These are phyloP conservation scores for Erethizon dorsatum DNA, from an alignment of 2,797 vertebrate genomes.

Conservation along the genomic window DNA sequence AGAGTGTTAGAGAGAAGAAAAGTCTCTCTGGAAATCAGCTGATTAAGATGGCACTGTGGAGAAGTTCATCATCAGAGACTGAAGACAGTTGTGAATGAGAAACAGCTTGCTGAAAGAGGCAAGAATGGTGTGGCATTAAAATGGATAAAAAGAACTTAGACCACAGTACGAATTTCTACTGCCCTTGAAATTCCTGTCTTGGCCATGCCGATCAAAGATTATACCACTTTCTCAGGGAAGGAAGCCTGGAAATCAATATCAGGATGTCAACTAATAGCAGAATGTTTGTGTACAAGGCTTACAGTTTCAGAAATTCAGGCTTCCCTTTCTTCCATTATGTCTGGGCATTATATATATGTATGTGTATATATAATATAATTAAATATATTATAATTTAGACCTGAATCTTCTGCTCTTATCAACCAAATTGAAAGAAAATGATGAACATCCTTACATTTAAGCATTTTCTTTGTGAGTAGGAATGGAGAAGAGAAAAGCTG, in stretches of 20 bases:
- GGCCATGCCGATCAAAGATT: neutral
- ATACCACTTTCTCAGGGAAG: neutral
- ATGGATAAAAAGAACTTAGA: neutral
- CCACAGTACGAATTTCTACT: neutral
- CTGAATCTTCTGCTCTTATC: neutral
- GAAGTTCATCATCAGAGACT: slow-evolving; percentile 60
- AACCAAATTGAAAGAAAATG: slow-evolving; percentile 76
- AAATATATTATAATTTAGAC: neutral
- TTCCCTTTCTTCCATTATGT: neutral
- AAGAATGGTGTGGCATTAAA: neutral
- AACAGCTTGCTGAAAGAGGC: neutral
- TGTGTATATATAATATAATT: no score
- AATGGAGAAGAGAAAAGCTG: slow-evolving; percentile 79
- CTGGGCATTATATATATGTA: neutral
- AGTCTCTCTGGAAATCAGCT: slow-evolving; percentile 62
- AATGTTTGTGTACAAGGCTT: neutral
- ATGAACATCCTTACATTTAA: slow-evolving; percentile 71
- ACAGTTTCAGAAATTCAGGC: neutral
- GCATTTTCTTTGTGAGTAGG: slow-evolving; percentile 78
- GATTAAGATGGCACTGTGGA: slow-evolving; percentile 38
- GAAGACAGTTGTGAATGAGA: slow-evolving; percentile 23
- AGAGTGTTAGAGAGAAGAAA: slow-evolving; percentile 34
- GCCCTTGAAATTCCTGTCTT: neutral
- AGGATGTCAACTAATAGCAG: neutral
- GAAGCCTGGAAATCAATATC: neutral